These are phyloP conservation scores for Hypercompe scribonia DNA, from an alignment of 2,888 invertebrate species.

Conservation along the genomic window DNA sequence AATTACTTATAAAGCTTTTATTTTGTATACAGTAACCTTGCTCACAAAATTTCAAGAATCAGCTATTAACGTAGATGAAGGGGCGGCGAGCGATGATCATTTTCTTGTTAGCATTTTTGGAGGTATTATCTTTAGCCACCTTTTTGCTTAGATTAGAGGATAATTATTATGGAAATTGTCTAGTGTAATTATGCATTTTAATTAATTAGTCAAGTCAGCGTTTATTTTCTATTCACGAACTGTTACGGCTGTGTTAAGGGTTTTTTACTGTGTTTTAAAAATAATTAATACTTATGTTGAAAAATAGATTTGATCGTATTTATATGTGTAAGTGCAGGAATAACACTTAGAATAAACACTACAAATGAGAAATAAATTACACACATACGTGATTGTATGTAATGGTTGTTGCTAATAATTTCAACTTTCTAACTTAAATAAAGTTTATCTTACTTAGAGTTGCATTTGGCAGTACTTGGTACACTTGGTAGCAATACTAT, in stretches of 20 bases:
- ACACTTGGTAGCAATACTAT: not conserved
- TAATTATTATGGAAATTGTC: constrained; percentile 3
- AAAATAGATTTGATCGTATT: not conserved
- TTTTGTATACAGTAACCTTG: constrained; percentile 21
- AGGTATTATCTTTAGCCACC: constrained; percentile 1
- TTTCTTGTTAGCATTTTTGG: constrained; percentile 15
- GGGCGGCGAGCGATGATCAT: not conserved
- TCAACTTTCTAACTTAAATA: not conserved
- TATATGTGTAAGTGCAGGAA: not conserved
- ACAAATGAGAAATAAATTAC: not conserved
- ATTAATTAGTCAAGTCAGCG: constrained; percentile 5
- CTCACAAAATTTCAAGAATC: constrained; percentile 16
- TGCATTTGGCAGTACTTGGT: not conserved
- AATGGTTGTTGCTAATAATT: not conserved
- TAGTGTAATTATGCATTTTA: constrained; percentile 14
- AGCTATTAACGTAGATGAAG: constrained; percentile 23
- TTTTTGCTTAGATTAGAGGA: constrained; percentile 8
- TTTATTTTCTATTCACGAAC: not conserved
- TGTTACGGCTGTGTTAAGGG: not conserved
- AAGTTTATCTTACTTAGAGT: not conserved
- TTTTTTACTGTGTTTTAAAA: not conserved
- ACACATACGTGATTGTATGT: not conserved
- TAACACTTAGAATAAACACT: not conserved
- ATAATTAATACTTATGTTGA: not conserved
- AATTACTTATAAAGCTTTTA: constrained; percentile 19